These are phyloP conservation scores for Rosalia funebris DNA, from an alignment of 2,888 invertebrate genomes.

Conservation along the genomic window DNA sequence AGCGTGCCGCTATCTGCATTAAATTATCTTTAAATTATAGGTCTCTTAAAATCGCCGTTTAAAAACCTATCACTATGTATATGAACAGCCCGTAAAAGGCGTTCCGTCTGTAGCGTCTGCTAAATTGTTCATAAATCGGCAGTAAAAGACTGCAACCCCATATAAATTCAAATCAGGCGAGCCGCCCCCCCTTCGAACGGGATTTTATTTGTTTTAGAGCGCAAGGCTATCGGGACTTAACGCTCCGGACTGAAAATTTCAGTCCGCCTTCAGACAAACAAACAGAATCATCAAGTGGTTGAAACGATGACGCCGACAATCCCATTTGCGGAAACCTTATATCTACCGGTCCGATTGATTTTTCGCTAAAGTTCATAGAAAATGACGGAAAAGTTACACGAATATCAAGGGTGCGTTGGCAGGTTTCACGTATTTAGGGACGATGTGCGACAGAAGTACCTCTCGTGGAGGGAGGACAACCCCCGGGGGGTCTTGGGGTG, in stretches of 20 bases:
- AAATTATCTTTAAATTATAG: too few relatives aligned
- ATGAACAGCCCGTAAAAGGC: too few relatives aligned
- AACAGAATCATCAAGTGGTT: slow-evolving; percentile 35
- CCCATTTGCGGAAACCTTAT: slow-evolving; percentile 9
- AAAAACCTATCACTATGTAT: too few relatives aligned
- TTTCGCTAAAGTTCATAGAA: neutral
- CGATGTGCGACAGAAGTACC: slow-evolving; percentile 71
- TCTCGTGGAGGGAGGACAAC: slow-evolving; percentile 71
- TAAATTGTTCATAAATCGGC: too few relatives aligned
- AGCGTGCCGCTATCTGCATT: too few relatives aligned
- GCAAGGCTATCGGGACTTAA: slow-evolving; percentile 29
- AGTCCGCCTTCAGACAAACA: slow-evolving; percentile 34
- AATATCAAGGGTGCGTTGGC: slow-evolving; percentile 81
- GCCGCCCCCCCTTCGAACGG: neutral
- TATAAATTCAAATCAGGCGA: too few relatives aligned
- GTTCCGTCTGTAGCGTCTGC: too few relatives aligned
- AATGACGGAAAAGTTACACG: slow-evolving; percentile 82
- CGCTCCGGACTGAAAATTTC: slow-evolving; percentile 24
- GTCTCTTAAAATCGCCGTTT: too few relatives aligned
- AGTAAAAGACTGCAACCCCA: too few relatives aligned
- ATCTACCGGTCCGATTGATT: slow-evolving; percentile 10
- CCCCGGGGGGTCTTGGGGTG: slow-evolving; percentile 67
- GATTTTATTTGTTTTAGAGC: slow-evolving; percentile 25
- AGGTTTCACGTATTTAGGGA: slow-evolving; percentile 76
- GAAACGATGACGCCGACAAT: slow-evolving; percentile 17